phyloP scores from a whole-genome alignment of 1,140 invertebrate genomes.

The Sarcophaga bullata region DNA sequence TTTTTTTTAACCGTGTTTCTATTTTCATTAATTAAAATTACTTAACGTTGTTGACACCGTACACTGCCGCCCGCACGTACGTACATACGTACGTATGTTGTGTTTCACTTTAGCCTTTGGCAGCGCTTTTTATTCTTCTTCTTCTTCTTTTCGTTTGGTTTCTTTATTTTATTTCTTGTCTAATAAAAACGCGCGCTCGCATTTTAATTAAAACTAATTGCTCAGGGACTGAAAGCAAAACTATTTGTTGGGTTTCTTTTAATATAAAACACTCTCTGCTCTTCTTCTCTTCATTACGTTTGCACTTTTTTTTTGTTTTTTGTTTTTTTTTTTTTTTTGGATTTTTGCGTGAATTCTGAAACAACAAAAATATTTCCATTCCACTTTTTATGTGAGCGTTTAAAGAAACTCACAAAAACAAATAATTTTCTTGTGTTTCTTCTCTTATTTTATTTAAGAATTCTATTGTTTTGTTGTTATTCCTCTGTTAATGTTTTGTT shows the following conservation, averaged over 20 bases:
- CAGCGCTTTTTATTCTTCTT: too few species aligned
- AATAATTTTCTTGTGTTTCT: too few species aligned
- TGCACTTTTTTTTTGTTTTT: not conserved
- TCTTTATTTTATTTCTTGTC: constrained; percentile 8
- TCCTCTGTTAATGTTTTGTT: too few species aligned
- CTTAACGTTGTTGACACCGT: not conserved
- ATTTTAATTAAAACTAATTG: constrained; percentile 59
- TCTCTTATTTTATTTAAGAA: too few species aligned
- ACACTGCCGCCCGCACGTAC: not conserved
- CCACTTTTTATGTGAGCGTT: too few species aligned
- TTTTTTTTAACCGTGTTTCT: not conserved
- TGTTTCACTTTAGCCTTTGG: too few species aligned
- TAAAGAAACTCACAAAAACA: too few species aligned
- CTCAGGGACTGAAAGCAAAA: constrained; percentile 27
- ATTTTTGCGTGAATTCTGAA: not conserved
- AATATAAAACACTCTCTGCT: not conserved
- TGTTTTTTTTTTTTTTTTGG: not conserved
- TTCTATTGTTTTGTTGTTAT: too few species aligned
- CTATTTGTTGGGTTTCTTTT: constrained; percentile 10
- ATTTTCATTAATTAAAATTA: constrained; percentile 10
- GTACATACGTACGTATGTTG: too few species aligned
- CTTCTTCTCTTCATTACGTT: not conserved
- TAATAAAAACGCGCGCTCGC: constrained; percentile 23
- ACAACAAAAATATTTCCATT: too few species aligned
- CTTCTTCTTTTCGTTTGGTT: not conserved